Base-by-base conservation (phyloP, 1,140 invertebrate species). In the Tetragonula clypearis region DNA sequence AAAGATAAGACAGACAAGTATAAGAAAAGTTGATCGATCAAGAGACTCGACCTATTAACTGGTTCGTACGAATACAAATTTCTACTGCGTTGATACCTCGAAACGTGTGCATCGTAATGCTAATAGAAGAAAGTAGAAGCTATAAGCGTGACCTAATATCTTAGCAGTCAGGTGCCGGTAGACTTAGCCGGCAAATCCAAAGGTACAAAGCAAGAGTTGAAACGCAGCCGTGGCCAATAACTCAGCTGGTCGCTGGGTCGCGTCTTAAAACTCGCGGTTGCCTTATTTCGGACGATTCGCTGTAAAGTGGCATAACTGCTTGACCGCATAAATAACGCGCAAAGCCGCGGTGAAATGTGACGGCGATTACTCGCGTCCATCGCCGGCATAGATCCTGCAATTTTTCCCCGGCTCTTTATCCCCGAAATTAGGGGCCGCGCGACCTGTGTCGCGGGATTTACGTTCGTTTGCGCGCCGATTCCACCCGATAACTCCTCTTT, bases 251-350 rank as follows among this genome's bases (percentile, higher is more conserved):
- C 6, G 56, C 26, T 66, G 19, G 26, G n/a, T 19, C 58, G 80
- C 65, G 53, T 82, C 72, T 85, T 86, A 82, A 88, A 81, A 82
- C 58, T 80, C 74, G 65, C 35, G 56, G 76, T 79, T 86, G 79
- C 60, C 85, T 88, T 88, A 88, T 65, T 84, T 72, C 75, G 55
- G 53, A 71, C 82, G 73, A 88, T 82, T 49, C 69, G 87, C 58
- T 88, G 83, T 88, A 88, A 88, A 88, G 78, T 88, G 87, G 87
- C 87, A 88, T 88, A 88, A 88, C 79, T 75, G 84, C 84, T 88
- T 88, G 88, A 89, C 73, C 72, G 75, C 69, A 87, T 85, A 90
- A 90, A 90, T 89, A 90, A 72, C 68, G 60, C 49, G 71, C 68
- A 85, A 90, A 90, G 86, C 78, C 88, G 65, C 35, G 65, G 71